These are phyloP conservation scores for Chelonus insularis DNA, from an alignment of 1,140 invertebrate genomes.

Conservation along the genomic window DNA sequence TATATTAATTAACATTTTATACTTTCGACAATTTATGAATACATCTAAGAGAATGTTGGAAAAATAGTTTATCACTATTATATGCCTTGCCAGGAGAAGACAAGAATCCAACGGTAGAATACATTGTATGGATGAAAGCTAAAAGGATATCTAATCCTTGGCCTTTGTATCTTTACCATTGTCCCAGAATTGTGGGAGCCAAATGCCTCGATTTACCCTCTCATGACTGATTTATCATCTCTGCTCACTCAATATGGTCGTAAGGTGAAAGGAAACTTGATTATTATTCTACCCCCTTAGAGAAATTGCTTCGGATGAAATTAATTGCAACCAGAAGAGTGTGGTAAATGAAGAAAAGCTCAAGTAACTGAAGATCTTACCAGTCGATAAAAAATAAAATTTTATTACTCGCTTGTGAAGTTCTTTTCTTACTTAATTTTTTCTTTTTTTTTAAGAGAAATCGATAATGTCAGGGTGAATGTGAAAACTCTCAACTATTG, in stretches of 20 bases:
- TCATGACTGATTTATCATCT: constrained; percentile 19
- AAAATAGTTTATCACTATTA: no score
- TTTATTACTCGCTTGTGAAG: no score
- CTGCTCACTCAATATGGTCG: neutral
- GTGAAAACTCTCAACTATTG: neutral
- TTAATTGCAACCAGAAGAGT: no score
- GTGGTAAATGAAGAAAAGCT: no score
- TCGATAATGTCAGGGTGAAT: neutral
- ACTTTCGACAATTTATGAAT: no score
- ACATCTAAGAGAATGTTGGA: no score
- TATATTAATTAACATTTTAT: no score
- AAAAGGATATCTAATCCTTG: neutral
- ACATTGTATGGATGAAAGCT: neutral
- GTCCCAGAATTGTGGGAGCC: constrained; percentile 16
- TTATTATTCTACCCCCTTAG: neutral
- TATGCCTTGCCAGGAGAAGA: neutral
- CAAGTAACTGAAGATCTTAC: no score
- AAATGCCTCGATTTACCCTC: constrained; percentile 13
- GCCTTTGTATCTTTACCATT: constrained; percentile 19
- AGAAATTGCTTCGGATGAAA: neutral
- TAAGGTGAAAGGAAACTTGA: neutral
- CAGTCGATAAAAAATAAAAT: no score
- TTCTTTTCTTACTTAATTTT: no score
- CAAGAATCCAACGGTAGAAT: neutral
- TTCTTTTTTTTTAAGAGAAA: no score